Percentiles rank a stretch among this genome's conserved stretches.
These are phyloP conservation scores for Meteorus colon DNA, from an alignment of 2,888 invertebrate genomes.

Conservation along the genomic window DNA sequence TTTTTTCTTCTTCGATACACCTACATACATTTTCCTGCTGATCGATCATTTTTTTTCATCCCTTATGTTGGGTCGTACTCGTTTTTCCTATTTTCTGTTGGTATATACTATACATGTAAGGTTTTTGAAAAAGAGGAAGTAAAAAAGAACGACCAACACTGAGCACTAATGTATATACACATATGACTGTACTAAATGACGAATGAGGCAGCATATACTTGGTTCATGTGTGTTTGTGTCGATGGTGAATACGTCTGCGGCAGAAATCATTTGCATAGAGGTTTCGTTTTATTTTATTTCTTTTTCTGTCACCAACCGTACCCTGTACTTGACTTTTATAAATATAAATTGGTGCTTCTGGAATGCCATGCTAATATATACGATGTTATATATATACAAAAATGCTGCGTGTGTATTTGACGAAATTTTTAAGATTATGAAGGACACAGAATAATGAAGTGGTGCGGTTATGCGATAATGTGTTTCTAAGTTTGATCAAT, in stretches of 20 bases:
- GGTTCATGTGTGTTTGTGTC: slow-evolving; percentile 47
- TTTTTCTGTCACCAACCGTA: slow-evolving; percentile 41
- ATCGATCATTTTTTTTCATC: slow-evolving; percentile 30
- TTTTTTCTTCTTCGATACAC: slow-evolving; percentile 20
- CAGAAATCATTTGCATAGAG: slow-evolving; percentile 53
- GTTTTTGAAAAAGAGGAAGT: not conserved
- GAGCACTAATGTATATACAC: slow-evolving; percentile 20
- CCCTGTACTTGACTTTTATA: slow-evolving; percentile 49
- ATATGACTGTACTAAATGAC: slow-evolving; percentile 48
- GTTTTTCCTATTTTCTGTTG: slow-evolving; percentile 26
- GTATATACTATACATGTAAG: slow-evolving; percentile 21
- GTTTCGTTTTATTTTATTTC: slow-evolving; percentile 25
- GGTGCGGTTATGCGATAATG: slow-evolving; percentile 24
- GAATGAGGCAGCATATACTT: slow-evolving; percentile 45
- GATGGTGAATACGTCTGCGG: slow-evolving; percentile 47
- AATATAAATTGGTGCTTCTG: slow-evolving; percentile 37
- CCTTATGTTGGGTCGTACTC: slow-evolving; percentile 9
- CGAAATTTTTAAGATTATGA: not conserved
- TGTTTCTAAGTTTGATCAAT: slow-evolving; percentile 17
- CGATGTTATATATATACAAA: too few species aligned
- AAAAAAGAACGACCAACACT: slow-evolving; percentile 42
- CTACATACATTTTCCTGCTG: slow-evolving; percentile 13
- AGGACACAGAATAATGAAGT: not conserved
- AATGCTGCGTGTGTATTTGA: not conserved
- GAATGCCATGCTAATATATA: not conserved